Percentiles rank a stretch among this genome's conserved stretches.
These are phyloP conservation scores for Mesorhabditis belari DNA, from an alignment of 2,888 invertebrate genomes.

Conservation along the genomic window DNA sequence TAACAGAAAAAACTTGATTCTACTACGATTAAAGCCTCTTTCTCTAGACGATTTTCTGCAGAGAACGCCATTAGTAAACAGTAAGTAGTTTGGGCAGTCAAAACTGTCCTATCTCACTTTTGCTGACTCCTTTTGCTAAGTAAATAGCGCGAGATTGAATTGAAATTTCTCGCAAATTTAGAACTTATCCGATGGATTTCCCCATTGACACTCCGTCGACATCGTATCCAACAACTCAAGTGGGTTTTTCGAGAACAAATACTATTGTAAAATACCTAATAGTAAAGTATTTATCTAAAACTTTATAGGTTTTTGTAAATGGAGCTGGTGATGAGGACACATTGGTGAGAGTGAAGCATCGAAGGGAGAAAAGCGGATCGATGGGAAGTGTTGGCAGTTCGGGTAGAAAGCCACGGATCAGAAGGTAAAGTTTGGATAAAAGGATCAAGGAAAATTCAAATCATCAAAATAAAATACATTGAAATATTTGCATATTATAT, in stretches of 20 bases:
- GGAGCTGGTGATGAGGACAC: constrained; percentile 35
- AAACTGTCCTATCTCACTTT: no score
- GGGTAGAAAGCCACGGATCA: constrained; percentile 1
- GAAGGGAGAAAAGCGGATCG: constrained; percentile 32
- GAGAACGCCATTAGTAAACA: no score
- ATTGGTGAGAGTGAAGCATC: constrained; percentile 32
- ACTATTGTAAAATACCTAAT: not conserved
- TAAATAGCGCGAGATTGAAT: no score
- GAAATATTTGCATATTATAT: no score
- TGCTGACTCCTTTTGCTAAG: no score
- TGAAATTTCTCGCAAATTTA: not conserved
- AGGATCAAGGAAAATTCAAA: no score
- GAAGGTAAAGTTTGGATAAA: constrained; percentile 1
- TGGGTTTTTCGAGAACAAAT: not conserved
- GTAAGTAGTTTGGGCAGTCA: no score
- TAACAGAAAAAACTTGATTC: no score
- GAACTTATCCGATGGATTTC: constrained; percentile 31
- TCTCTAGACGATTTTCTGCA: no score
- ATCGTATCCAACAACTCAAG: constrained; percentile 6
- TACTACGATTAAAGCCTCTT: no score
- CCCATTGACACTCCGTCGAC: constrained; percentile 35
- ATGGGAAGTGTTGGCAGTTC: constrained; percentile 9
- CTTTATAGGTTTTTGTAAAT: constrained; percentile 23
- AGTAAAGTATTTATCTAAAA: not conserved
- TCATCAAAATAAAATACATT: no score